These are phyloP conservation scores for Camarhynchus parvulus DNA, from an alignment of 2,113 vertebrate species.

Conservation along the genomic window DNA sequence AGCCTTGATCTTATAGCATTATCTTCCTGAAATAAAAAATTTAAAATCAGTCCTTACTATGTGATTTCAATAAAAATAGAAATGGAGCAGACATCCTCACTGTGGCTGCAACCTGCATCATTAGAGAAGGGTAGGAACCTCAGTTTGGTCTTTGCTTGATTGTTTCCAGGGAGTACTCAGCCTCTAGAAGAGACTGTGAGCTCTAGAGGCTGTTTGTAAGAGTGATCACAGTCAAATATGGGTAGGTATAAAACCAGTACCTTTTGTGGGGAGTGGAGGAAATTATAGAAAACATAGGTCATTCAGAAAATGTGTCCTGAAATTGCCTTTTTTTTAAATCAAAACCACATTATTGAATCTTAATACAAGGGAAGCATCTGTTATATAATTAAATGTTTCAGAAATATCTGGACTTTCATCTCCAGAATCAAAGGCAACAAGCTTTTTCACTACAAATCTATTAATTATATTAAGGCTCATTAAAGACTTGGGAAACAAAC, in stretches of 20 bases:
- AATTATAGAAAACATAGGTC: background rate
- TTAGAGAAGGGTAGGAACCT: background rate
- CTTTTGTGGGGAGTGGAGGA: accelerated
- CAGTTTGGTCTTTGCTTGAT: background rate
- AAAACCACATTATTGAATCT: background rate
- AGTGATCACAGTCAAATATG: background rate
- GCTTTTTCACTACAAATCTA: background rate
- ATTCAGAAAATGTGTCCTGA: background rate
- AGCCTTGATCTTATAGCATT: background rate
- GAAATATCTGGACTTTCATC: conserved; percentile 31
- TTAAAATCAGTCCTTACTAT: background rate
- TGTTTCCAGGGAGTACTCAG: background rate
- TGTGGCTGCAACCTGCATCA: accelerated
- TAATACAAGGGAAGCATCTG: background rate
- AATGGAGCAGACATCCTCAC: background rate
- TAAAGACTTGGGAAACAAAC: background rate
- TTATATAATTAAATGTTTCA: background rate
- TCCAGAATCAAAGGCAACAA: conserved; percentile 14
- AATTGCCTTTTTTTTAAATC: background rate
- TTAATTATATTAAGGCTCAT: conserved; percentile 13
- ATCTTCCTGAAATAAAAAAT: background rate
- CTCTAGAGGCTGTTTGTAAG: background rate
- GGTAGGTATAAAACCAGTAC: background rate
- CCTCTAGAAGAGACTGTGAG: background rate
- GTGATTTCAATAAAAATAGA: background rate